phyloP scores from a whole-genome alignment of 2,888 invertebrate species.

The Pheosia tremula region DNA sequence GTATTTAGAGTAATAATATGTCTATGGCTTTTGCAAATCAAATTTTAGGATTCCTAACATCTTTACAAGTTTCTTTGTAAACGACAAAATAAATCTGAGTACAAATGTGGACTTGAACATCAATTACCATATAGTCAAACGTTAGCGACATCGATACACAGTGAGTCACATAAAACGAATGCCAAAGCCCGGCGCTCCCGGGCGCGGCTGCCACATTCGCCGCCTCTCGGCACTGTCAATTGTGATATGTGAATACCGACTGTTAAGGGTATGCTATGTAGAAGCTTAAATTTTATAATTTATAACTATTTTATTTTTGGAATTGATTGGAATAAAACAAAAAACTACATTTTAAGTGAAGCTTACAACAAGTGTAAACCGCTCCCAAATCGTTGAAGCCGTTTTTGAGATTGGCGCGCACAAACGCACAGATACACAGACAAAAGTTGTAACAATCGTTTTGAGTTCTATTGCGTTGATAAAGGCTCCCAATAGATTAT shows the following conservation, averaged over 20 bases:
- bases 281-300: background rate
- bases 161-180: constrained; percentile 39
- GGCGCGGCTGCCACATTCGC: constrained; percentile 21
- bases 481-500: too few species aligned
- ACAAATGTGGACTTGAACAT: background rate
- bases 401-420: too few species aligned
- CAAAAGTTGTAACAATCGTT: too few species aligned
- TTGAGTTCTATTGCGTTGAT: too few species aligned
- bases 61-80: background rate
- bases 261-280: constrained; percentile 1
- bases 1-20: too few species aligned
- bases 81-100: background rate
- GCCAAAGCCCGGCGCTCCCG: constrained; percentile 14
- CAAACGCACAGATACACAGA: too few species aligned
- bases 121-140: background rate
- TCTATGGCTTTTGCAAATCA: too few species aligned
- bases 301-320: background rate
- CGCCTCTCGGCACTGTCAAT: constrained; percentile 17
- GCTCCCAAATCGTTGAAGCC: too few species aligned
- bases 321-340: too few species aligned
- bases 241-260: constrained; percentile 35
- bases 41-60: too few species aligned
- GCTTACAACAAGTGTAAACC: too few species aligned
- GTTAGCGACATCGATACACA: constrained; percentile 26
- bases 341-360: too few species aligned